A percentile compares a stretch with the other conserved stretches of the same genome.
phyloP scores from a whole-genome alignment of 2,888 invertebrate species.

The Drosophila multiciliata region DNA sequence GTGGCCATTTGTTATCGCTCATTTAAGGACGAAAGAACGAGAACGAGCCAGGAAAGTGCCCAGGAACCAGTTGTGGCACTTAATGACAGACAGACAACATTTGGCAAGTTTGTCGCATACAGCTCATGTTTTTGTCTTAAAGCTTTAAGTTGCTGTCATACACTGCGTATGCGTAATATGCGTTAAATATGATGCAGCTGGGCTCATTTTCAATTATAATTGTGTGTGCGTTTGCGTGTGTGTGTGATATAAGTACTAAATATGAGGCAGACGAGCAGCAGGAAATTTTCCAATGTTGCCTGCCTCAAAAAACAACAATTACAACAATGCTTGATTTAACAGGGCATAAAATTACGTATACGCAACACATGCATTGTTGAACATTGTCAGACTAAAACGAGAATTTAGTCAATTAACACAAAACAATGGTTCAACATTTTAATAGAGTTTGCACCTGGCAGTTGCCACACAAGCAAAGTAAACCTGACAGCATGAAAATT shows the following conservation, averaged over 20 bases:
- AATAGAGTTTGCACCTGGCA: slow-evolving; percentile 37
- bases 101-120: neutral
- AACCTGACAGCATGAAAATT: slow-evolving; percentile 15
- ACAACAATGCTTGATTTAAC: slow-evolving; percentile 30
- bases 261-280: slow-evolving; percentile 37
- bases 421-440: slow-evolving; percentile 21
- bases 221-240: neutral
- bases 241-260: slow-evolving; percentile 13
- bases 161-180: slow-evolving; percentile 56
- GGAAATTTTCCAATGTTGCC: slow-evolving; percentile 27
- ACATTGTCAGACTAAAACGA: slow-evolving; percentile 22
- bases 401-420: slow-evolving; percentile 39
- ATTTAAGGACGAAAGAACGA: slow-evolving; percentile 44
- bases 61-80: slow-evolving; percentile 31
- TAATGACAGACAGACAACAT: slow-evolving; percentile 65
- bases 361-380: slow-evolving; percentile 7
- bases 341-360: slow-evolving; percentile 19
- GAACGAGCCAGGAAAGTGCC: neutral
- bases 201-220: slow-evolving; percentile 11
- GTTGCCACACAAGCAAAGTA: slow-evolving; percentile 14
- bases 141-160: slow-evolving; percentile 33
- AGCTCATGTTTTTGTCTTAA: slow-evolving; percentile 22
- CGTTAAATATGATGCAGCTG: slow-evolving; percentile 45
- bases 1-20: slow-evolving; percentile 71
- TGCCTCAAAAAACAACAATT: neutral